Evolutionary conservation across 2,888 invertebrate genomes (phyloP), one percentile per base, ranked within the genome.

Genomic region (Polymixis lichenea): DNA sequence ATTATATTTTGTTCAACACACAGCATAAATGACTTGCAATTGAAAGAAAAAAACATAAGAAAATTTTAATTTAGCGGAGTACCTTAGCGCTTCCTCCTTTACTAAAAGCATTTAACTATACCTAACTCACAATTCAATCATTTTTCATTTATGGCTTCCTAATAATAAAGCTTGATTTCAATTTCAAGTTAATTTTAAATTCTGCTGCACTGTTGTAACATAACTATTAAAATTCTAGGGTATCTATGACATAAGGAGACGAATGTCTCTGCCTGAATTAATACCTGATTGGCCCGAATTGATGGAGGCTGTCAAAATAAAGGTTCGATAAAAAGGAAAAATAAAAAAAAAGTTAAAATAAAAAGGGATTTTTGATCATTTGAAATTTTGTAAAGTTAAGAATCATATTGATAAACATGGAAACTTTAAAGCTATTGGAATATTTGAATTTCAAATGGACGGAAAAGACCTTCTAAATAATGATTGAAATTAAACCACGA

Each of bases 271-370:
- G 88, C 97, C 97, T 93, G 97, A 98, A 96, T 95, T 98, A 93
- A 97, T 98, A 95, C 97, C 97, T 91, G 98, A 98, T 97, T 98
- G 98, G 98, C 98, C 98, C 92, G 97, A 94, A 91, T 97, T 98
- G 95, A 95, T 97, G 95, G 97, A 97, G 95, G 95, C 97, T 96
- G 97, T 97, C 94, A 97, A 97, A 97, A 95, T 96, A 95, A 97
- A 97, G 97, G 97, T 97, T 97, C 97, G 97, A 95, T 97, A 94
- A 96, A 94, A 93, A 91, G 92, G 91, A 92, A 82, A 88, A 71
- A 87, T 94, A 94, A 96, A 95, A 86, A 92, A n/a, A 89, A 92
- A 82, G 71, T 80, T 89, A 87, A 93, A 93, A 87, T 22, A 9
- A 66, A 83, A 84, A 88, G 88, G 90, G 88, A 83, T 86, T 88